Base-by-base conservation (phyloP, 2,797 vertebrate species). In the Falco cherrug region DNA sequence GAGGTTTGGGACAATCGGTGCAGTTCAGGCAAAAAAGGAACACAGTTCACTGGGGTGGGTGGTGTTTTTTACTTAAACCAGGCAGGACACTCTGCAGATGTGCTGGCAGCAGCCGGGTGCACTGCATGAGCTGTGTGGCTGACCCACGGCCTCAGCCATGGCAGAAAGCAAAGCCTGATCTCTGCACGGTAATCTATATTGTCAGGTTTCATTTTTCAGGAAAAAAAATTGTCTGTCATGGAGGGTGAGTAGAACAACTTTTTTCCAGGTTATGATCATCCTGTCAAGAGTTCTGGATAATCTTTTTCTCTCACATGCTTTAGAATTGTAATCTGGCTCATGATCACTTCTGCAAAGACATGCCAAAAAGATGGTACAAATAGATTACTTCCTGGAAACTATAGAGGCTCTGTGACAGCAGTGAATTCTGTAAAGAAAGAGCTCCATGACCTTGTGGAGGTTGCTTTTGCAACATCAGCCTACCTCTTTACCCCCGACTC, bases 41-140 rank as follows among this genome's bases (percentile, higher is more conserved):
- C 21, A 17, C 16, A 6, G 19, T 5, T 80, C 45, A 16, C 45
- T 51, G 37, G 9, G 3, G 13, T 16, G 41, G 20, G 10, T 29
- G 25, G 5, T 88, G 28, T 25, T 8, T 73, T 47, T 54, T 37
- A 14, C 47, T 41, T 43, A 35, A 70, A 73, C 13, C 43, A 43
- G 33, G 18, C 15, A 51, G 65, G 26, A 35, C 2, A 1, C 67
- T 60, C 71, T 94, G 56, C 31, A 70, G 26, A 9, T 11, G 9
- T 53, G 19, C 16, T 48, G 67, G 13, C 45, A 33, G 24, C 10
- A 37, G 45, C 2, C 0, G 0, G 31, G 8, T 16, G 8, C 22
- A 15, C 39, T 26, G 24, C 9, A 13, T 37, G 53, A 64, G 21
- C 18, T 53, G 68, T 26, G 63, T 21, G 37, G 53, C 1, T 0